Conservation (phyloP, 1,140 invertebrate species). For the Achatina immaculata region DNA sequence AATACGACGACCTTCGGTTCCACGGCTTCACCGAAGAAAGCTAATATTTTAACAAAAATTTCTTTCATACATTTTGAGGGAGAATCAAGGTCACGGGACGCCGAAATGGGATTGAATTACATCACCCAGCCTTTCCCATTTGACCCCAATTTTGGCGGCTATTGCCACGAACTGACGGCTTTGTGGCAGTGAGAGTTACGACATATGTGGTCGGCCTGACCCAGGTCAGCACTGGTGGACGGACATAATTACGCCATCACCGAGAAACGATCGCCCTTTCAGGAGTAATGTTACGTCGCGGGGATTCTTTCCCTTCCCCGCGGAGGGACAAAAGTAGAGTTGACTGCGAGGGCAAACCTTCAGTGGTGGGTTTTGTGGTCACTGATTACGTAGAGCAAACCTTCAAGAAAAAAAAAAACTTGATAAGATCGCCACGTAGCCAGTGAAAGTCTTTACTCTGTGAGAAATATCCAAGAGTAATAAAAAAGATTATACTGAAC, state of each 20-base stretch:
- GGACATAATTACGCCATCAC: not conserved
- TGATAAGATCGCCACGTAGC: no score
- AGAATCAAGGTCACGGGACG: not conserved
- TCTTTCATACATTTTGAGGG: no score
- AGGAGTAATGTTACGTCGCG: not conserved
- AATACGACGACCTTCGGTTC: no score
- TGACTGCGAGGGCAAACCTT: conserved; percentile 11
- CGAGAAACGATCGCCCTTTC: not conserved
- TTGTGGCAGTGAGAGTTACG: not conserved
- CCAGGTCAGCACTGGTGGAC: not conserved
- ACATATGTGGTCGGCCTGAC: not conserved
- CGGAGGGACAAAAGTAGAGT: not conserved
- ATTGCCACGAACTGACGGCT: not conserved
- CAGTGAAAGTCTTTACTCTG: no score
- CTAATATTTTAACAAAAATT: no score
- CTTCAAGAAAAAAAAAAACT: no score
- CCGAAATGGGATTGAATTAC: not conserved
- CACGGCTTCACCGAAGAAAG: no score
- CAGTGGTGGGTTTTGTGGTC: not conserved
- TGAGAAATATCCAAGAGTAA: no score
- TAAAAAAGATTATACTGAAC: no score
- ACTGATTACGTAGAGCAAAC: no score
- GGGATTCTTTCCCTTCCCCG: not conserved
- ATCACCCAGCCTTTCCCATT: not conserved
- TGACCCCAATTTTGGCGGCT: not conserved